Base-by-base conservation (phyloP, 35 echinoderm and acorn worm genomes). In the Ophiothrix spiculata region DNA sequence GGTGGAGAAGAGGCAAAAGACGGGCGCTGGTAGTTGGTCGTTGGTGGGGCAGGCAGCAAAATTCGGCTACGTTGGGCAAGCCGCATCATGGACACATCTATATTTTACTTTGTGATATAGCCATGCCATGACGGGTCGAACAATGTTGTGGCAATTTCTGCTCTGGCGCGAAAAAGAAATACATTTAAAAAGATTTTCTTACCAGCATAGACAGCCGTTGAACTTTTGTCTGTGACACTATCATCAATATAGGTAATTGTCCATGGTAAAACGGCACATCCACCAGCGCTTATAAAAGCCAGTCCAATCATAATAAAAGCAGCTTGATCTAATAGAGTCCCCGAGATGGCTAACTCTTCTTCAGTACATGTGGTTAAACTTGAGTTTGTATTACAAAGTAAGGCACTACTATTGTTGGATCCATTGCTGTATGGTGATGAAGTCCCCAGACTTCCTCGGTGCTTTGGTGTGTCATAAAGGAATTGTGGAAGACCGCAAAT, bases 191-290 rank as follows among this genome's bases (percentile, higher is more conserved):
- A n/a, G n/a, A n/a, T n/a, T n/a, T n/a, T n/a, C 8, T 69, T 69
- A 69, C 60, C 60, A 15, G 60, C 60, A n/a, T 69, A 69, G 17
- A 69, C 60, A 69, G 60, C 60, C 4, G 60, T 69, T 4, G 60
- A 69, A 69, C 60, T 69, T 28, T 69, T 69, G 60, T 69, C 60
- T 15, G 25, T n/a, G 3, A 69, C 60, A 69, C 60, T 69, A 25
- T 69, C 60, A n/a, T 69, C 60, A 69, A 69, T 69, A 69, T 12
- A 69, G 60, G 60, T 69, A 69, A 69, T 69, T 2, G 25, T 69
- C 60, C 60, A 69, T 69, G 60, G 60, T 69, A 69, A 15, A 6
- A 69, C 60, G 25, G 60, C 60, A 25, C 60, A 69, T 12, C 60
- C 60, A 69, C 60, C 60, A 69, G 60, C 60, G 29, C 60, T 69